These are phyloP conservation scores for Melipona bicolor DNA, from an alignment of 2,888 invertebrate genomes.

Conservation along the genomic window DNA sequence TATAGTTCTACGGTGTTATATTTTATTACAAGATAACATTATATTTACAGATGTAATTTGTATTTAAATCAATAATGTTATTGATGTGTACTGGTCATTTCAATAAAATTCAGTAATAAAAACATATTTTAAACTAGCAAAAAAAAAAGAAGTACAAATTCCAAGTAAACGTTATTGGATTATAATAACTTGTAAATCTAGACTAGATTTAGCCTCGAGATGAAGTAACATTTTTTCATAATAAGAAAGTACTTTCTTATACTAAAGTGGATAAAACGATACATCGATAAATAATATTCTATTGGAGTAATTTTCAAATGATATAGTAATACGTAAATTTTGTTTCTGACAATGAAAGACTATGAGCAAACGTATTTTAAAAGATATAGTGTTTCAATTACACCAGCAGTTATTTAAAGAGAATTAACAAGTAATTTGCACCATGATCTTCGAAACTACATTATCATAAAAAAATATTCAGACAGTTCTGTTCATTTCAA, in stretches of 20 bases:
- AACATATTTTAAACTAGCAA: slow-evolving; percentile 24
- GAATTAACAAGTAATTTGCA: background rate
- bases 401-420: background rate
- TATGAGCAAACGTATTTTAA: background rate
- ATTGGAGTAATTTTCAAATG: background rate
- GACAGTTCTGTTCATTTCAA: too few relatives aligned
- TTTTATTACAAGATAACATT: slow-evolving; percentile 30
- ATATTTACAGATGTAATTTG: slow-evolving; percentile 46
- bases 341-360: slow-evolving; percentile 1
- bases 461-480: background rate
- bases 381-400: background rate
- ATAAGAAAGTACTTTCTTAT: background rate
- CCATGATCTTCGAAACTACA: background rate
- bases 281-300: background rate
- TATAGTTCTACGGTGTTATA: slow-evolving; percentile 2
- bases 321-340: background rate
- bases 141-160: slow-evolving; percentile 29
- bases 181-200: slow-evolving; percentile 35
- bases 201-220: slow-evolving; percentile 58
- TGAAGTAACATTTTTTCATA: background rate
- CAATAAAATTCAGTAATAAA: background rate
- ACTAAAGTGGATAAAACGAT: too few relatives aligned
- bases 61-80: slow-evolving; percentile 7
- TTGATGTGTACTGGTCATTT: background rate
- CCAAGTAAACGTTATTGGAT: slow-evolving; percentile 28